Evolutionary conservation across 2,113 vertebrate species (phyloP).

Genomic region (Pipra filicauda): DNA sequence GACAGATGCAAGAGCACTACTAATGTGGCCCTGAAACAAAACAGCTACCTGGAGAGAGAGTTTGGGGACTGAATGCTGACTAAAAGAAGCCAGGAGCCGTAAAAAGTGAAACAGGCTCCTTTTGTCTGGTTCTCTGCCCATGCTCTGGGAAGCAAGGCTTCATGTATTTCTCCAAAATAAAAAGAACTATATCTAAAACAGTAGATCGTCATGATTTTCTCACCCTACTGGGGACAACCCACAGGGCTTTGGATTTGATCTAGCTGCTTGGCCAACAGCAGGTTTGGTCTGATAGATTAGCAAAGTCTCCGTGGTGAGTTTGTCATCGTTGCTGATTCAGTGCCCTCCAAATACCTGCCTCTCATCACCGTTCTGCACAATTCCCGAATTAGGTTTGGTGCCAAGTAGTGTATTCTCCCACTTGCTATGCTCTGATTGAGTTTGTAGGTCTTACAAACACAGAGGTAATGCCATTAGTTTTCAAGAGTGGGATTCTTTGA

Average conservation of each 20-base stretch:
- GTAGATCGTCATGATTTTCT: neutral
- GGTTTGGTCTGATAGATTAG: neutral
- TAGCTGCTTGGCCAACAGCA: neutral
- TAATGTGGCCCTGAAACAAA: conserved; percentile 37
- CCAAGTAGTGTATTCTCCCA: neutral
- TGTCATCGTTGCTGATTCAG: neutral
- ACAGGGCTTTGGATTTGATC: neutral
- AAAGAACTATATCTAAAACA: neutral
- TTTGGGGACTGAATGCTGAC: conserved; percentile 7
- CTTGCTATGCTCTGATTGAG: conserved; percentile 22
- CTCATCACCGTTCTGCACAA: neutral
- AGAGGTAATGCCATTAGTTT: neutral
- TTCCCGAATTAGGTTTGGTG: neutral
- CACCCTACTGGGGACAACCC: neutral
- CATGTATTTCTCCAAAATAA: neutral
- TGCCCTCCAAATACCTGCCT: neutral
- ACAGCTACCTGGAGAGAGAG: conserved; percentile 48
- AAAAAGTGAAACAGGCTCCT: conserved; percentile 39
- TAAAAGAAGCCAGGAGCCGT: conserved; percentile 2
- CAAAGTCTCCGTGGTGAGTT: neutral
- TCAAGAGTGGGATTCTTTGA: neutral
- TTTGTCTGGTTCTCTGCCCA: neutral
- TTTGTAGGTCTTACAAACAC: neutral
- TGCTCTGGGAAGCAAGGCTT: neutral
- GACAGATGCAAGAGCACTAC: conserved; percentile 20